Base-by-base conservation (phyloP, 2,888 invertebrate genomes). In the Seira ritae region DNA sequence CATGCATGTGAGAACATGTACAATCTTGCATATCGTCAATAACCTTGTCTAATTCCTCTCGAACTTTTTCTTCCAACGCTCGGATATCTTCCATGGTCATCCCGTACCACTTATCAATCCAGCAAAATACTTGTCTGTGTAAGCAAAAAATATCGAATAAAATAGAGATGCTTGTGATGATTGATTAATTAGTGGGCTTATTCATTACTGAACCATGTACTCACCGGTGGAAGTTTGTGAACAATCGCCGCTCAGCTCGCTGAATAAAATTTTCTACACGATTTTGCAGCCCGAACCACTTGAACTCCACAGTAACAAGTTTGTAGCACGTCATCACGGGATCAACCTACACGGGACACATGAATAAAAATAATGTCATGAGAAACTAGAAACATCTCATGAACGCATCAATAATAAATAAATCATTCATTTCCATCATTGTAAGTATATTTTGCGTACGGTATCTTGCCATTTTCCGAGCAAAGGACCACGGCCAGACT, bases 241-340 rank as follows among this genome's bases (percentile, higher is more conserved):
- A 94, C 78, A 94, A 90, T 50, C 93, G 91, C 79, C 91, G 90
- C 88, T 93, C 92, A 88, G 91, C 91, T 88, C 90, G 92, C 89
- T 92, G 92, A 85, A 93, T 92, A 89, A 92, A 92, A 81, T 90
- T 91, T 90, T 94, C 94, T 77, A 94, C 92, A 79, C 91, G 90
- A 67, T 90, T 91, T 89, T 94, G 93, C 22, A 94, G 90, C 42
- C 94, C 94, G 90, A 92, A 93, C 93, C 93, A 94, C 90, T 93
- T 93, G 90, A 94, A 94, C 89, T 93, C 92, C 74, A 92, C 91
- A 6, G 92, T 92, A 42, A 94, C 93, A 76, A 94, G 90, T 90
- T 94, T 94, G 90, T 94, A 94, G 86, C 92, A 92, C 86, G 93
- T 93, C 94, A 94, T 94, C 69, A 93, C 92, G 70, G 92, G 93